These are phyloP conservation scores for Trachurus trachurus DNA, from an alignment of 2,797 vertebrate genomes.

Conservation along the genomic window DNA sequence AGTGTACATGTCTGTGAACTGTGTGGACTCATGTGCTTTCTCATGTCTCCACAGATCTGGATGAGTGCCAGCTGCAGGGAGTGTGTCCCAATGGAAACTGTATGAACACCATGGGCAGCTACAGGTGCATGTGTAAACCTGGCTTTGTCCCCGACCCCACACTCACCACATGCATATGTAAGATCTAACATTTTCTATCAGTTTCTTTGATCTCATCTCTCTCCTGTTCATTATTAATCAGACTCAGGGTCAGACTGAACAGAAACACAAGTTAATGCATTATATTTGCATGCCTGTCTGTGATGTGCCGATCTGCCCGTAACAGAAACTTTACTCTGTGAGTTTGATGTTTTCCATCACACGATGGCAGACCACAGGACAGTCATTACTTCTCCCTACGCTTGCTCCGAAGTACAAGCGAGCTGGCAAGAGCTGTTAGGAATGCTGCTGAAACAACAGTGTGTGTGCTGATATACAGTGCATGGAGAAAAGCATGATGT, in stretches of 20 bases:
- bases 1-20: background rate
- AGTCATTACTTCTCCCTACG: background rate
- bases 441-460: slow-evolving; percentile 18
- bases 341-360: slow-evolving; percentile 30
- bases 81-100: slow-evolving; percentile 96
- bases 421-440: slow-evolving; percentile 2
- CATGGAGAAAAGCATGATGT: slow-evolving; percentile 67
- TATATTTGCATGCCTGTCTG: slow-evolving; percentile 45
- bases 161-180: slow-evolving; percentile 92
- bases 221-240: background rate
- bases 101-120: slow-evolving; percentile 96
- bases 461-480: slow-evolving; percentile 40
- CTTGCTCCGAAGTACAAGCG: slow-evolving; percentile 19
- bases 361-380: slow-evolving; percentile 9
- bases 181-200: slow-evolving; percentile 76
- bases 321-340: background rate
- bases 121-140: slow-evolving; percentile 93
- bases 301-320: slow-evolving; percentile 14
- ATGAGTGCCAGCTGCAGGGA: slow-evolving; percentile 94
- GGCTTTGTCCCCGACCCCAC: slow-evolving; percentile 92
- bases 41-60: slow-evolving; percentile 88
- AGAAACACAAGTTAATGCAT: slow-evolving; percentile 9
- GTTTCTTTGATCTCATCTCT: slow-evolving; percentile 1
- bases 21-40: slow-evolving; percentile 11
- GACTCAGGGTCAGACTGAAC: slow-evolving; percentile 2